phyloP scores from a whole-genome alignment of 1,140 invertebrate genomes.

The Lepidurus arcticus region DNA sequence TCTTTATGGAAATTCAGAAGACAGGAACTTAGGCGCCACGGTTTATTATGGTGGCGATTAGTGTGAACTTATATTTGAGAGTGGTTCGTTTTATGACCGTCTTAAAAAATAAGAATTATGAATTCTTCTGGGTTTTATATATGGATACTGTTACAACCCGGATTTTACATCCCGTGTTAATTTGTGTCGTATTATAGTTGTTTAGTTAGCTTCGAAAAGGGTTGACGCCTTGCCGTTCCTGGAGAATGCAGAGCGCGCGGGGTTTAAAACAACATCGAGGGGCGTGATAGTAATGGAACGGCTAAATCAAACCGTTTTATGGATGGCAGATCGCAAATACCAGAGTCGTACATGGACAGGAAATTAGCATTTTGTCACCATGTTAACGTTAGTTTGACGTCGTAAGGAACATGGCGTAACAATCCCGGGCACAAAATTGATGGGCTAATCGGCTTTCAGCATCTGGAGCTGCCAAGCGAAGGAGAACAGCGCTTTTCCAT shows the following conservation, averaged over 20 bases:
- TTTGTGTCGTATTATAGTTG: too few relatives aligned
- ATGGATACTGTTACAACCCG: too few relatives aligned
- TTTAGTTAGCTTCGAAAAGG: neutral
- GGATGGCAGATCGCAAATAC: neutral
- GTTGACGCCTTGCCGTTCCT: neutral
- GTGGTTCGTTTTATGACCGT: too few relatives aligned
- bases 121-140: too few relatives aligned
- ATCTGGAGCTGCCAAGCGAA: slow-evolving; percentile 8
- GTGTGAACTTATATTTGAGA: too few relatives aligned
- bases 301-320: neutral
- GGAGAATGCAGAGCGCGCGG: neutral
- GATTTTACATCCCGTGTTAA: too few relatives aligned
- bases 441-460: slow-evolving; percentile 9
- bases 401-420: slow-evolving; percentile 5
- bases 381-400: neutral
- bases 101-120: too few relatives aligned
- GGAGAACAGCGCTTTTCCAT: slow-evolving; percentile 15
- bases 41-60: too few relatives aligned
- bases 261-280: neutral
- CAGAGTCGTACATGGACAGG: neutral
- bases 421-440: neutral
- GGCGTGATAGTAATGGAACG: neutral
- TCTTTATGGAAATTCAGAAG: too few relatives aligned
- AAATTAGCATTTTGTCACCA: slow-evolving; percentile 19
- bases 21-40: too few relatives aligned